A percentile compares a stretch with the other conserved stretches of the same genome.
Conservation (phyloP, 2,113 vertebrate genomes). For the Uria lomvia region DNA sequence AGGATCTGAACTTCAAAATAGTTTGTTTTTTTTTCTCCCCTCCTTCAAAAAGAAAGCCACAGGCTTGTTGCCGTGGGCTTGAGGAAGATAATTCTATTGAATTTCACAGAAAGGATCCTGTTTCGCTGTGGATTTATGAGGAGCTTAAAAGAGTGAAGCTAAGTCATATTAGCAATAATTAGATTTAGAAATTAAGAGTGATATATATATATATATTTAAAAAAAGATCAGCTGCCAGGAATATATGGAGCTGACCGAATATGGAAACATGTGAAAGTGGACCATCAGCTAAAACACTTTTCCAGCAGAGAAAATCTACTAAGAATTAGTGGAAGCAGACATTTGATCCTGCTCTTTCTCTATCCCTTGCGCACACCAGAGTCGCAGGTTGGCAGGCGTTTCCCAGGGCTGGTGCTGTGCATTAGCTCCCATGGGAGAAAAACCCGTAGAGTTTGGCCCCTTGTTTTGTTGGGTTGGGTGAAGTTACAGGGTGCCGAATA, state of each 20-base stretch:
- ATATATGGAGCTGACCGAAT: background rate
- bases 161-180: background rate
- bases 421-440: background rate
- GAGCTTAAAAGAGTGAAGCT: background rate
- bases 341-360: background rate
- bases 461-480: background rate
- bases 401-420: background rate
- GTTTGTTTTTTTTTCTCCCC: background rate
- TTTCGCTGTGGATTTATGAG: background rate
- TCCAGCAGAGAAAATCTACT: background rate
- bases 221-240: background rate
- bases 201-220: background rate
- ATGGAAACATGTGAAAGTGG: background rate
- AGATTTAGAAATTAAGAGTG: background rate
- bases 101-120: background rate
- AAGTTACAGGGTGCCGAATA: background rate
- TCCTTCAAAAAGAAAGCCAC: background rate
- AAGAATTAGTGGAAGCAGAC: background rate
- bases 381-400: accelerated
- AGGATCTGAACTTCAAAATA: background rate
- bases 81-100: background rate
- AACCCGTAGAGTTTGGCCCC: background rate
- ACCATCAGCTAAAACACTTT: background rate
- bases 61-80: background rate
- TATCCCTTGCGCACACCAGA: accelerated